Evolutionary conservation across 2,888 invertebrate genomes (phyloP).

Genomic region (Phytoseiulus persimilis): DNA sequence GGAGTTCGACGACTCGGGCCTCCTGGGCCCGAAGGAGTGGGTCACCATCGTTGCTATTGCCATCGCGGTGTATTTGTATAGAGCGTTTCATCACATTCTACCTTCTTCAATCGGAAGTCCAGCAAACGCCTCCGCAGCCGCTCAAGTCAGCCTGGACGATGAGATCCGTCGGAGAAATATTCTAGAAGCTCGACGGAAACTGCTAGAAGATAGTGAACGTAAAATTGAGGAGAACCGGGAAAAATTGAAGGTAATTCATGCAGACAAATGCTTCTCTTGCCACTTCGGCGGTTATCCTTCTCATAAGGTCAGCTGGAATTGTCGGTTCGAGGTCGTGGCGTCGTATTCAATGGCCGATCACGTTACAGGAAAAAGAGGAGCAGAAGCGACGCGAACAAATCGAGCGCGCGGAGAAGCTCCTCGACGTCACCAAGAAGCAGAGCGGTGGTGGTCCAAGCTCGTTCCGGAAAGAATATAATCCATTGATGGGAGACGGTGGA

Average conservation of each 20-base stretch:
- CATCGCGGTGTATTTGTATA: conserved; percentile 6
- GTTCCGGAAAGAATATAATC: not conserved
- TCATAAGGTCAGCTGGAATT: not conserved
- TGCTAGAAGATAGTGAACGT: not conserved
- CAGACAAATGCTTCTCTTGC: not conserved
- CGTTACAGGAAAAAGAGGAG: conserved; percentile 23
- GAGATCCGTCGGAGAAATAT: not conserved
- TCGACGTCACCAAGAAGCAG: not conserved
- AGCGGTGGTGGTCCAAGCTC: not conserved
- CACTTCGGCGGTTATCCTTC: not conserved
- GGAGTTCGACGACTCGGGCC: conserved; percentile 14
- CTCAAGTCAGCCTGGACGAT: not conserved
- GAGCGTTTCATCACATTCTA: not conserved
- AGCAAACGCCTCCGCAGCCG: not conserved
- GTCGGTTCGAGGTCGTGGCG: too few species aligned
- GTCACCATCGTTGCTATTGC: not conserved
- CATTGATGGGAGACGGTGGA: conserved; percentile 13
- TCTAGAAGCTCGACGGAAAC: conserved; percentile 8
- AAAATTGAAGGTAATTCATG: not conserved
- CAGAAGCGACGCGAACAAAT: conserved; percentile 14
- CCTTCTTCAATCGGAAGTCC: not conserved
- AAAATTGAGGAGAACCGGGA: not conserved
- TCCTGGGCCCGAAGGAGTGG: conserved; percentile 30
- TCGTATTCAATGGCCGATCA: too few species aligned
- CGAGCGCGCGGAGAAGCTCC: conserved; percentile 7